Conservation (phyloP, 1,140 invertebrate genomes). For the Stenopsyche tienmushanensis region DNA sequence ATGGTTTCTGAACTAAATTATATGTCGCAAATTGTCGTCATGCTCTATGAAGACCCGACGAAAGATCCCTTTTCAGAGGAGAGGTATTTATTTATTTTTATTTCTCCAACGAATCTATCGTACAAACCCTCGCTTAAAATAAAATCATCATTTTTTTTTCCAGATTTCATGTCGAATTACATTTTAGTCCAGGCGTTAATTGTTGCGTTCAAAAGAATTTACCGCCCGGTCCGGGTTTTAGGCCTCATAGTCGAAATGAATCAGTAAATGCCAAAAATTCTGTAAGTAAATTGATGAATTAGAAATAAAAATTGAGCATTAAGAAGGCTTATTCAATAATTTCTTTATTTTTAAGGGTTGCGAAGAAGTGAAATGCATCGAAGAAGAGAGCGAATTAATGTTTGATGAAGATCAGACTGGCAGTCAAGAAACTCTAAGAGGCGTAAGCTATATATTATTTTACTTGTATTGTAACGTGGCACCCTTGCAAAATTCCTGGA, state of each 20-base stretch:
- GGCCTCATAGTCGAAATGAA: slow-evolving; percentile 87
- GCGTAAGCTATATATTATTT: slow-evolving; percentile 43
- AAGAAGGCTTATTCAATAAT: slow-evolving; percentile 7
- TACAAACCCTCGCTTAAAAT: slow-evolving; percentile 78
- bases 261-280: slow-evolving; percentile 57
- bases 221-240: slow-evolving; percentile 89
- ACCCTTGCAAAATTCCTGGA: not conserved
- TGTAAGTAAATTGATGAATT: slow-evolving; percentile 44
- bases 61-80: slow-evolving; percentile 89
- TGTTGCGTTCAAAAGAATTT: slow-evolving; percentile 94
- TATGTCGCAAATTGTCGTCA: slow-evolving; percentile 98
- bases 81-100: slow-evolving; percentile 49
- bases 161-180: slow-evolving; percentile 92
- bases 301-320: not conserved
- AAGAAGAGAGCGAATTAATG: slow-evolving; percentile 62
- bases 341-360: slow-evolving; percentile 42
- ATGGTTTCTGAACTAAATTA: slow-evolving; percentile 98
- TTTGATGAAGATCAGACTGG: slow-evolving; percentile 52
- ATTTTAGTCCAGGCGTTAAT: slow-evolving; percentile 96
- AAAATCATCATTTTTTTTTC: slow-evolving; percentile 1
- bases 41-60: slow-evolving; percentile 99
- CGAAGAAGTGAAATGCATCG: slow-evolving; percentile 62
- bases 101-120: slow-evolving; percentile 57
- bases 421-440: slow-evolving; percentile 53
- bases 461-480: slow-evolving; percentile 1